Conservation (phyloP, 2,113 vertebrate species). For the Plotosus lineatus region DNA sequence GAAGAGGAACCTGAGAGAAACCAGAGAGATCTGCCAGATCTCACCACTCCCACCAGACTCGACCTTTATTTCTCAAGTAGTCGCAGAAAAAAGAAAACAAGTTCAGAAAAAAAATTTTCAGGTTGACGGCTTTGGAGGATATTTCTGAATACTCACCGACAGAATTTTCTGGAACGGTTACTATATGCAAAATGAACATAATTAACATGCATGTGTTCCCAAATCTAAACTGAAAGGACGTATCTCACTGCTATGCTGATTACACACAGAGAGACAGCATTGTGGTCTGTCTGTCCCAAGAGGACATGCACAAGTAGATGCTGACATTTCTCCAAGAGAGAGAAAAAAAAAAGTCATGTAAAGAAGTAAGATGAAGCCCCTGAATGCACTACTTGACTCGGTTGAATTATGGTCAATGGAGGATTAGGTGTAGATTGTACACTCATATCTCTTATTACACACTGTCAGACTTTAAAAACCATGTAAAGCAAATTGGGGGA, state of each 20-base stretch:
- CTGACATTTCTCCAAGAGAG: constrained; percentile 42
- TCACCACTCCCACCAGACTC: constrained; percentile 13
- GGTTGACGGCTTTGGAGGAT: too few relatives aligned
- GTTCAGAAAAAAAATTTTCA: too few relatives aligned
- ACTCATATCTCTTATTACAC: constrained; percentile 38
- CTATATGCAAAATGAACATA: neutral
- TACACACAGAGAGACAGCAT: constrained; percentile 31
- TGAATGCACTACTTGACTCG: constrained; percentile 40
- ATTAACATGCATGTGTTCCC: neutral
- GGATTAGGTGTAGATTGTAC: constrained; percentile 41
- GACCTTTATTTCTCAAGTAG: constrained; percentile 31
- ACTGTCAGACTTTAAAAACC: constrained; percentile 40
- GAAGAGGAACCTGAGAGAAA: constrained; percentile 36
- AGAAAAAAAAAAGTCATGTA: constrained; percentile 40
- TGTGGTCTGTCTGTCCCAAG: constrained; percentile 25
- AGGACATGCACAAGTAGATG: constrained; percentile 33
- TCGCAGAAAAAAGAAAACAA: constrained; percentile 7
- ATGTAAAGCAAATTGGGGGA: too few relatives aligned
- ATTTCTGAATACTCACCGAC: neutral
- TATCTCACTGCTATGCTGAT: constrained; percentile 1
- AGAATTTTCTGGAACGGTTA: neutral
- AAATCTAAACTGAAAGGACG: neutral
- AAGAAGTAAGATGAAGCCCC: constrained; percentile 28
- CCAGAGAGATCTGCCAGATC: constrained; percentile 40
- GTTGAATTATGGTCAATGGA: constrained; percentile 24